Evolutionary conservation across 2,113 vertebrate species (phyloP).

Genomic region (Syrrhaptes paradoxus): DNA sequence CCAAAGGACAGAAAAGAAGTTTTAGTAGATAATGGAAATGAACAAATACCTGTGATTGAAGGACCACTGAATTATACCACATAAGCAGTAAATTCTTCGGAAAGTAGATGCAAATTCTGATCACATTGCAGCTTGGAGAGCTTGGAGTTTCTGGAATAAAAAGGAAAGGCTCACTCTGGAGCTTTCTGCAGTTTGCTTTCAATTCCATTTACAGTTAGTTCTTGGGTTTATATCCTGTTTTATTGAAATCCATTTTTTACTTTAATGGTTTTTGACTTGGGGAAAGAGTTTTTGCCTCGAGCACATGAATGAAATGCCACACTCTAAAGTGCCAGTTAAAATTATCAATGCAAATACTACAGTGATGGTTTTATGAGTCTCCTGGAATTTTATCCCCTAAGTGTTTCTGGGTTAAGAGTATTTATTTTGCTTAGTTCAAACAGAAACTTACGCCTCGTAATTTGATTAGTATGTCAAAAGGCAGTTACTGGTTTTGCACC

Average conservation of each 20-base stretch:
- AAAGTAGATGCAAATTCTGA: neutral
- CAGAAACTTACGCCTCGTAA: neutral
- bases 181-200: conserved; percentile 58
- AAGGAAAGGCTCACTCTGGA: conserved; percentile 4
- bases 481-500: neutral
- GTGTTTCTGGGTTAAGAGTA: neutral
- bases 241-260: conserved; percentile 71
- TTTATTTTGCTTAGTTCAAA: conserved; percentile 26
- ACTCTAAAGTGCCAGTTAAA: conserved; percentile 7
- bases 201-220: conserved; percentile 60
- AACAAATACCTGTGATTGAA: neutral
- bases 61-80: neutral
- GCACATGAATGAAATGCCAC: conserved; percentile 17
- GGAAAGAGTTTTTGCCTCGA: conserved; percentile 42
- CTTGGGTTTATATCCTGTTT: conserved; percentile 61
- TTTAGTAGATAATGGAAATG: neutral
- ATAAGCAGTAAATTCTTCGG: neutral
- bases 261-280: conserved; percentile 32
- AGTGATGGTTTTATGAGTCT: conserved; percentile 3
- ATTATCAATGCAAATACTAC: conserved; percentile 30
- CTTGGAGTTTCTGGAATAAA: neutral
- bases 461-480: neutral
- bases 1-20: neutral
- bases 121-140: conserved; percentile 20
- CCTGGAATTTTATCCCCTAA: neutral